Conservation (phyloP, 2,888 invertebrate genomes). For the Marasmarcha lunaedactyla region DNA sequence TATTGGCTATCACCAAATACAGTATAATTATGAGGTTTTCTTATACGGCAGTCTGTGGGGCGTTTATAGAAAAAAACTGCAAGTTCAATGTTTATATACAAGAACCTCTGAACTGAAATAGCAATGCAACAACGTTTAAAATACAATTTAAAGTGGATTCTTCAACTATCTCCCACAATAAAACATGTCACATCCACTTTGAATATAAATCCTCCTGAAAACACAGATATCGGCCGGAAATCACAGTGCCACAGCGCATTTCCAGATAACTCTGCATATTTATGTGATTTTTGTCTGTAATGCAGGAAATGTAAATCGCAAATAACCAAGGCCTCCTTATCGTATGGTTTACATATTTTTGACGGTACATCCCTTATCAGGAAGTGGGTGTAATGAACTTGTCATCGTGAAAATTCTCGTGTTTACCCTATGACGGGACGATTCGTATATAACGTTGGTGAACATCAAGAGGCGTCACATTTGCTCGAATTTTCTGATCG, state of each 20-base stretch:
- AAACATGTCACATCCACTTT: too few relatives aligned
- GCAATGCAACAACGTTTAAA: too few relatives aligned
- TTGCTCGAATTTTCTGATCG: constrained; percentile 29
- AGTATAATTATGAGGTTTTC: too few relatives aligned
- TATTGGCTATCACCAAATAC: too few relatives aligned
- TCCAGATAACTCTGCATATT: constrained; percentile 19
- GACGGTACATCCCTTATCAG: constrained; percentile 44
- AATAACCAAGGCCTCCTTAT: constrained; percentile 44
- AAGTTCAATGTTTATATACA: too few relatives aligned
- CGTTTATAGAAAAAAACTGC: too few relatives aligned
- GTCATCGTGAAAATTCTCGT: constrained; percentile 22
- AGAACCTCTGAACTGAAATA: too few relatives aligned
- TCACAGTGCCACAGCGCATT: constrained; percentile 5
- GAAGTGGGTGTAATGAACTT: constrained; percentile 50
- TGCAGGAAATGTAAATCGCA: constrained; percentile 21
- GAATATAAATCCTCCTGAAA: neutral
- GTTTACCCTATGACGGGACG: constrained; percentile 42
- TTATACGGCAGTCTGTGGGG: too few relatives aligned
- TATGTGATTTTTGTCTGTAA: neutral
- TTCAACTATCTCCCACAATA: too few relatives aligned
- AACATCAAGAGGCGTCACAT: constrained; percentile 27
- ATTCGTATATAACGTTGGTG: constrained; percentile 37
- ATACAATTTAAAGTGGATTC: too few relatives aligned
- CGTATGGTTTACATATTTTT: constrained; percentile 44
- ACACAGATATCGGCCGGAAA: neutral